A percentile compares a stretch with the other conserved stretches of the same genome.
These are phyloP conservation scores for Geococcyx californianus DNA, from an alignment of 2,113 vertebrate species.

Conservation along the genomic window DNA sequence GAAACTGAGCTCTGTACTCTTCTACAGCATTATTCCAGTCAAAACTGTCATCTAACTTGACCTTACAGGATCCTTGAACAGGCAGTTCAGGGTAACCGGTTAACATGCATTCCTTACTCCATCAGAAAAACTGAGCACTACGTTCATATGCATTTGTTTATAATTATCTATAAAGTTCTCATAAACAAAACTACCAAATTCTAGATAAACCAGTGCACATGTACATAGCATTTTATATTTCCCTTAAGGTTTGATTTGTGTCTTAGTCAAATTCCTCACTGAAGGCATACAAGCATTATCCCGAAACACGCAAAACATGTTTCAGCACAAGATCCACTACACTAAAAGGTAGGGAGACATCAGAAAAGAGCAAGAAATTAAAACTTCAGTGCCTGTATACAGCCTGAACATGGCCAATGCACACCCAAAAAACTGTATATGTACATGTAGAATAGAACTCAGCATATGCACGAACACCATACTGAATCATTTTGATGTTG, in stretches of 20 bases:
- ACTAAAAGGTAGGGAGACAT: not conserved
- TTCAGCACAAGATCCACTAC: fast-evolving
- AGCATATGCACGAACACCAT: not conserved
- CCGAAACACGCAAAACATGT: not conserved
- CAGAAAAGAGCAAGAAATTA: not conserved
- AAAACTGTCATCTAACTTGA: not conserved
- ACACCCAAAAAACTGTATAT: not conserved
- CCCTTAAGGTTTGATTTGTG: not conserved
- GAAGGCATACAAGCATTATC: not conserved
- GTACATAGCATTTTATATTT: not conserved
- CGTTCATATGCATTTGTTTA: not conserved
- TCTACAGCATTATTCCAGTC: not conserved
- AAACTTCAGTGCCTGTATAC: not conserved
- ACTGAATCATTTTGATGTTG: not conserved
- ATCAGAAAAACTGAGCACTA: not conserved
- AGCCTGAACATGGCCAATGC: not conserved
- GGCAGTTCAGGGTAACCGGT: not conserved
- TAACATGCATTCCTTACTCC: not conserved
- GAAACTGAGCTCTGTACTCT: not conserved
- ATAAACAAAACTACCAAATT: not conserved
- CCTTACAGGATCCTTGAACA: not conserved
- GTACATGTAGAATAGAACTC: not conserved
- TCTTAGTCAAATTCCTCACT: not conserved
- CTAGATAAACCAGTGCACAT: not conserved
- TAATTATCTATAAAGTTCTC: not conserved